phyloP scores from a whole-genome alignment of 2,888 invertebrate genomes.

The Osmoderma eremita region DNA sequence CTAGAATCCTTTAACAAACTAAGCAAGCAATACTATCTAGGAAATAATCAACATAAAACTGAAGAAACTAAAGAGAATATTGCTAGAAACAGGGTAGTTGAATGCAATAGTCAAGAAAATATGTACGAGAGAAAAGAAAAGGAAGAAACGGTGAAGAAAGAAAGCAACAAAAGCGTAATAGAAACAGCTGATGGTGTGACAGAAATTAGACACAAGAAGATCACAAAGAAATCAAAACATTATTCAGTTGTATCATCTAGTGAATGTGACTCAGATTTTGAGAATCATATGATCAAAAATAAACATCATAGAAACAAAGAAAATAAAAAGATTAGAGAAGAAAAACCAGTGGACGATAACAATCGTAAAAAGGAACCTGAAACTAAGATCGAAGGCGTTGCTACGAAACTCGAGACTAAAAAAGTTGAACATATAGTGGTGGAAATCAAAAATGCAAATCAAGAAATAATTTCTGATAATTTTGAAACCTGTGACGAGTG shows the following conservation, averaged over 20 bases:
- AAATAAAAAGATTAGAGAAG: not conserved
- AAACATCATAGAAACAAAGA: not conserved
- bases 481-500: conserved; percentile 41
- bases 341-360: not conserved
- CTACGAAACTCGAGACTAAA: conserved; percentile 17
- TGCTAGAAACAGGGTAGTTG: conserved; percentile 10
- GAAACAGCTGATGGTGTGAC: conserved; percentile 9
- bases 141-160: conserved; percentile 18
- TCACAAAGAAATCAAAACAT: conserved; percentile 22
- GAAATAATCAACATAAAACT: conserved; percentile 18
- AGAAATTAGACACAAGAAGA: conserved; percentile 27
- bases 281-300: not conserved
- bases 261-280: conserved; percentile 23
- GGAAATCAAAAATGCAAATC: conserved; percentile 26
- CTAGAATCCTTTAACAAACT: conserved; percentile 22
- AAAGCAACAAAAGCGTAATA: conserved; percentile 7
- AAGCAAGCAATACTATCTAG: conserved; percentile 22
- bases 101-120: conserved; percentile 6
- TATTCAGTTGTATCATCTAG: conserved; percentile 20
- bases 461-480: conserved; percentile 28
- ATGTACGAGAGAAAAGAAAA: conserved; percentile 18
- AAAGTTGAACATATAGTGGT: conserved; percentile 23
- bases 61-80: conserved; percentile 16
- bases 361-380: too few species aligned
- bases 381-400: too few species aligned